Evolutionary conservation across 2,797 vertebrate species (phyloP), one percentile per base, ranked within the genome.

Genomic region (Nyctalus aviator): DNA sequence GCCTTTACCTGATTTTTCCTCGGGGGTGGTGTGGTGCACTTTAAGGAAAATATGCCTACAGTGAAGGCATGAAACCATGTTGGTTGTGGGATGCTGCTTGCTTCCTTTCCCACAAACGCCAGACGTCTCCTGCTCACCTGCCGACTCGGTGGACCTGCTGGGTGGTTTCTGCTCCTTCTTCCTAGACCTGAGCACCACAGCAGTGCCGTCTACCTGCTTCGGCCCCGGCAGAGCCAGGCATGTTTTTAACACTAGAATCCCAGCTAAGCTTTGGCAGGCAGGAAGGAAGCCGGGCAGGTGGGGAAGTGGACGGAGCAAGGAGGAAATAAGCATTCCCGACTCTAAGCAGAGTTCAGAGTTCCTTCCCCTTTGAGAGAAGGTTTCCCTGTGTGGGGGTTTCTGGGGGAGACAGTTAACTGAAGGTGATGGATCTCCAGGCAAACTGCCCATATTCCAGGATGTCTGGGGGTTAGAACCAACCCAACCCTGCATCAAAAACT

Each of bases 41-140:
- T 87, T 57, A 68, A 66, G 18, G 12, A 53, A 87, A 84, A 59
- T 35, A 66, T 13, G 48, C 18, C 50, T 9, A 64, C 20, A 30
- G 1, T 17, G 11, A 77, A 66, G 48, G 30, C 11, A 69, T 9
- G 37, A 2, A 90, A 17, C 69, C 46, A 64, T 11, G 12, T 44
- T 5, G n/a, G 11, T 21, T 68, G 66, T 35, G n/a, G 25, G 72
- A 64, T 35, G 8, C 25, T 50, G 1, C 82, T 84, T 57, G 3
- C 82, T 84, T 57, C 73, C 50, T 91, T 73, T 77, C 62, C 44
- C 66, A 71, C 59, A 71, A 93, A 90, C 76, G 32, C 14, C 68
- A 76, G 79, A 32, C 17, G 21, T 55, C 53, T 27, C 15, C 59
- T 55, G 57, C 35, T 27, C 23, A 57, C 35, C 64, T 37, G 66